Base-by-base conservation (phyloP, 2,888 invertebrate genomes). In the Dorcus hopei region DNA sequence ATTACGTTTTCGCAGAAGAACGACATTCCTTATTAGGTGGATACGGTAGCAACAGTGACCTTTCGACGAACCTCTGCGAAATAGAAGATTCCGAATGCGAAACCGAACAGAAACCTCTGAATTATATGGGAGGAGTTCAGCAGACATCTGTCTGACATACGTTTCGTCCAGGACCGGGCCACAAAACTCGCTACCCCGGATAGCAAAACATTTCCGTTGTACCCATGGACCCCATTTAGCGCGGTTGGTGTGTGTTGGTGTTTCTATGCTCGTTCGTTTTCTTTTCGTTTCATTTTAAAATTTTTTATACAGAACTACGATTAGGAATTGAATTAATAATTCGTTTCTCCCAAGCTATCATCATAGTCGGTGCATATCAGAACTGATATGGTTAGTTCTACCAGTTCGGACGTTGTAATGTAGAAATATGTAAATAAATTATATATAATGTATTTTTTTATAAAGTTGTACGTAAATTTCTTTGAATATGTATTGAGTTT, bases 41-140 rank as follows among this genome's bases (percentile, higher is more conserved):
- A 47, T 82, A 81, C 49, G 83, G 82, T 9, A 93, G 93, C 69
- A 88, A 89, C 77, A 93, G 95, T 79, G 93, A 93, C 80, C 82
- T 93, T 68, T 95, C 95, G 53, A 88, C 91, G 53, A 88, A 89
- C 76, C 83, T 95, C 64, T 95, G 95, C 82, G 95, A 95, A 82
- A 93, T 96, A 73, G 95, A 95, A 79, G 92, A 92, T 79, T 90
- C 91, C 48, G 92, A 92, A 76, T 87, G 85, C 71, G 90, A 91
- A 78, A 78, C 79, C 61, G 75, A 77, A 71, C 74, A 75, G 53
- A 73, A 79, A 65, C 79, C 79, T n/a, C 65, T 79, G 57, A 79
- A 79, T 65, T 77, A 75, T 63, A 65, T 74, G 58, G 68, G 67
- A 33, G 67, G 74, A 33, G 75, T 79, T 40, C 79, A 79, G 58